These are phyloP conservation scores for Tetragonisca angustula DNA, from an alignment of 2,888 invertebrate species.

Conservation along the genomic window DNA sequence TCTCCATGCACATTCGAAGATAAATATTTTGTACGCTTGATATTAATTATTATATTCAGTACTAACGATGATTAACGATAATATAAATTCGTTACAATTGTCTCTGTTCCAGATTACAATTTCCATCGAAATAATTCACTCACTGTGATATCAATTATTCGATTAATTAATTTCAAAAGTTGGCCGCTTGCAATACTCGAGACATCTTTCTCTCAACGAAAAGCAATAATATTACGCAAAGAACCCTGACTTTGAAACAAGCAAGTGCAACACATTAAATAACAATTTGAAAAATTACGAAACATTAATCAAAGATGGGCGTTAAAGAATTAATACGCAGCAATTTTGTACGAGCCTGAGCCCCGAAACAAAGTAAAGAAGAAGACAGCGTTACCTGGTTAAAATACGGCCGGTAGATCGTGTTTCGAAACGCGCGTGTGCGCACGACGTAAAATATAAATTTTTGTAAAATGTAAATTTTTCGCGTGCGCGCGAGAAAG, in stretches of 20 bases:
- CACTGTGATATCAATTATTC: background rate
- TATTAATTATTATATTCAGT: no score
- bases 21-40: no score
- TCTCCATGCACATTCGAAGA: no score
- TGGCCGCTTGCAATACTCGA: background rate
- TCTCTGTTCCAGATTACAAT: no score
- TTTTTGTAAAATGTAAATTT: constrained; percentile 42
- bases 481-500: constrained; percentile 28
- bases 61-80: background rate
- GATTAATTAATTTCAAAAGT: background rate
- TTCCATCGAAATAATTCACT: no score
- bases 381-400: background rate
- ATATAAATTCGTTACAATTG: no score
- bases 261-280: background rate
- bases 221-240: background rate
- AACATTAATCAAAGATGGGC: background rate
- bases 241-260: no score
- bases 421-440: background rate
- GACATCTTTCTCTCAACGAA: rapidly evolving
- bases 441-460: background rate
- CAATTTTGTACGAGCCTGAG: background rate
- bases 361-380: background rate
- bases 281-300: background rate
- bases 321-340: rapidly evolving
- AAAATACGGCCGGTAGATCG: background rate